Conservation (phyloP, 2,888 invertebrate species). For the Pyrrhia umbra region DNA sequence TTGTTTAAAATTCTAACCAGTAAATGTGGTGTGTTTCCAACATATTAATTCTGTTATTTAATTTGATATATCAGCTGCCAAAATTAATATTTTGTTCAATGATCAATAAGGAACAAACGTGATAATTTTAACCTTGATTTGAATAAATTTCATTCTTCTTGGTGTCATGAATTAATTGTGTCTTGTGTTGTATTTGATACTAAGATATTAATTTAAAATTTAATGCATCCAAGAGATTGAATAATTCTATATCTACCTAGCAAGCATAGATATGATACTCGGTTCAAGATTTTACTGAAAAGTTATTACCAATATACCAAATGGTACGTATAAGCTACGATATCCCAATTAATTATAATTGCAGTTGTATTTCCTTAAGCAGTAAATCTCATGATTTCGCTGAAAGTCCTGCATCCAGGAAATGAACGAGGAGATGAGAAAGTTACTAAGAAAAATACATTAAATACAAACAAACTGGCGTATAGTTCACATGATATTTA, state of each 20-base stretch:
- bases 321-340: not conserved
- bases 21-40: slow-evolving; percentile 19
- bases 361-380: not conserved
- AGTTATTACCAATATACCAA: not conserved
- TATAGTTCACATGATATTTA: slow-evolving; percentile 16
- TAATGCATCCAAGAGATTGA: no score
- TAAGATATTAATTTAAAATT: no score
- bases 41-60: not conserved
- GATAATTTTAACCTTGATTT: not conserved
- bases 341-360: not conserved
- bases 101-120: not conserved
- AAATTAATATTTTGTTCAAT: not conserved
- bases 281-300: not conserved
- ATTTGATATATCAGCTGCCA: not conserved
- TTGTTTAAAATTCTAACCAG: slow-evolving; percentile 38
- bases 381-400: not conserved
- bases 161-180: not conserved
- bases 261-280: not conserved
- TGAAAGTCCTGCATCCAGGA: not conserved
- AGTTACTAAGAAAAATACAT: slow-evolving; percentile 24
- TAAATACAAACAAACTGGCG: slow-evolving; percentile 16
- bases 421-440: slow-evolving; percentile 3
- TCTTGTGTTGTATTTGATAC: not conserved
- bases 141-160: not conserved
- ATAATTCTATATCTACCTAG: no score